These are phyloP conservation scores for Parazoanthus atlanticus DNA, from an alignment of 92 coral and sea anemone species.

Conservation along the genomic window DNA sequence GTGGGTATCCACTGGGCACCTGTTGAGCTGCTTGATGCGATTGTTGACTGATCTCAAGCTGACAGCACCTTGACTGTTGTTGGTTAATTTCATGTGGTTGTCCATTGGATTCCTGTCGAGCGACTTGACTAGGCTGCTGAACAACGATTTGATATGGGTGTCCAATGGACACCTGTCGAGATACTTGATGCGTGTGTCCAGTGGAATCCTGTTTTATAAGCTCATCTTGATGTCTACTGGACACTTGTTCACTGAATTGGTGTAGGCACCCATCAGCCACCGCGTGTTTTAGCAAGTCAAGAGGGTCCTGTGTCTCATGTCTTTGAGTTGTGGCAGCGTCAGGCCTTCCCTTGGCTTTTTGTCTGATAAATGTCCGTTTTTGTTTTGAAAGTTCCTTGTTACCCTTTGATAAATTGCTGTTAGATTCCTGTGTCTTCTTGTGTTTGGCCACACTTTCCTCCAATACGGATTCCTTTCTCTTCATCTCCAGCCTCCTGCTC, in stretches of 20 bases:
- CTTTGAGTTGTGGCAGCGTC: not conserved
- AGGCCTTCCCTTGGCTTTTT: not conserved
- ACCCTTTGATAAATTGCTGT: not conserved
- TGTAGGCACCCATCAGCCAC: not conserved
- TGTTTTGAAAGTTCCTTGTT: not conserved
- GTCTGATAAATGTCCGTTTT: not conserved
- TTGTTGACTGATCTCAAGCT: not conserved
- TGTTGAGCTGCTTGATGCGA: not conserved
- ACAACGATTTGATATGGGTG: not conserved
- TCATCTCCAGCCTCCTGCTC: slow-evolving; percentile 19
- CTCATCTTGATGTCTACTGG: not conserved
- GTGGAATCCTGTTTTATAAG: not conserved
- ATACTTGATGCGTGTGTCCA: not conserved
- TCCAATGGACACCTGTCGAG: slow-evolving; percentile 20
- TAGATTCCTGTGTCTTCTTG: slow-evolving; percentile 16
- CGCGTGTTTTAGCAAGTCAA: not conserved
- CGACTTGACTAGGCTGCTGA: not conserved
- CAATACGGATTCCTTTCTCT: not conserved
- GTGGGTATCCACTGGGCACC: slow-evolving; percentile 7
- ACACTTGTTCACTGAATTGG: not conserved
- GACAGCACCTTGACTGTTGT: not conserved
- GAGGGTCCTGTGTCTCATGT: not conserved
- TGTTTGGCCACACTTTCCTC: slow-evolving; percentile 27
- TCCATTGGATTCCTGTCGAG: not conserved
- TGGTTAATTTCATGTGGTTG: not conserved